A percentile compares a stretch with the other conserved stretches of the same genome.
These are phyloP conservation scores for Drosophila ercepeae DNA, from an alignment of 1,140 invertebrate species.

Conservation along the genomic window DNA sequence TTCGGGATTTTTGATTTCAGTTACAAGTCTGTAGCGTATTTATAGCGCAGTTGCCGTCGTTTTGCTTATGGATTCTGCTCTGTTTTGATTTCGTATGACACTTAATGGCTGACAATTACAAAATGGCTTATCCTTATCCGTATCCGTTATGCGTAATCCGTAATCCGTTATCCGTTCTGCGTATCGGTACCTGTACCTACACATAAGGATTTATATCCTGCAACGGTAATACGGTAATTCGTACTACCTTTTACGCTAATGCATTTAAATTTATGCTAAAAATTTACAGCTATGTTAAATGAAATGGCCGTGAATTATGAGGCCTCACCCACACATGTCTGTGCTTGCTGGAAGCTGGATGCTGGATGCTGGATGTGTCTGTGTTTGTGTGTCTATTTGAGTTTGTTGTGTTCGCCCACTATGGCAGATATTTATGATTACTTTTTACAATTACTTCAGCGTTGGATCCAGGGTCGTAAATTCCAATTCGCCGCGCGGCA, in stretches of 20 bases:
- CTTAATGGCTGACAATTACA: slow-evolving; percentile 46
- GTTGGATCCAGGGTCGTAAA: slow-evolving; percentile 83
- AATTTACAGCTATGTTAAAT: slow-evolving; percentile 78
- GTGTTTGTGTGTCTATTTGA: slow-evolving; percentile 11
- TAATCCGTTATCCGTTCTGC: not conserved
- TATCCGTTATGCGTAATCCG: not conserved
- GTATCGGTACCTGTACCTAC: not conserved
- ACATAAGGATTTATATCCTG: slow-evolving; percentile 8
- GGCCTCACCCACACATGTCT: slow-evolving; percentile 24
- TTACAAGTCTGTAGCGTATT: slow-evolving; percentile 65
- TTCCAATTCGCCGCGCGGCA: slow-evolving; percentile 84
- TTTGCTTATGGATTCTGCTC: slow-evolving; percentile 1
- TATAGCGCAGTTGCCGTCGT: slow-evolving; percentile 19
- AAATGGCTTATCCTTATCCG: slow-evolving; percentile 32
- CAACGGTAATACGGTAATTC: slow-evolving; percentile 22
- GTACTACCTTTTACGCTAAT: slow-evolving; percentile 65
- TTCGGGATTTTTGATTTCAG: slow-evolving; percentile 68
- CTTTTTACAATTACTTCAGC: slow-evolving; percentile 83
- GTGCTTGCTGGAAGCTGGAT: slow-evolving; percentile 15
- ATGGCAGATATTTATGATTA: slow-evolving; percentile 70
- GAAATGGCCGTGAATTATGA: slow-evolving; percentile 73
- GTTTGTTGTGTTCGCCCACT: slow-evolving; percentile 26
- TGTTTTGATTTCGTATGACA: slow-evolving; percentile 38
- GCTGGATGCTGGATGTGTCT: slow-evolving; percentile 8
- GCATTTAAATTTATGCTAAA: slow-evolving; percentile 79